Percentiles rank a stretch among this genome's conserved stretches.
Conservation (phyloP, 2,888 invertebrate species). For the Andrena bicolor region DNA sequence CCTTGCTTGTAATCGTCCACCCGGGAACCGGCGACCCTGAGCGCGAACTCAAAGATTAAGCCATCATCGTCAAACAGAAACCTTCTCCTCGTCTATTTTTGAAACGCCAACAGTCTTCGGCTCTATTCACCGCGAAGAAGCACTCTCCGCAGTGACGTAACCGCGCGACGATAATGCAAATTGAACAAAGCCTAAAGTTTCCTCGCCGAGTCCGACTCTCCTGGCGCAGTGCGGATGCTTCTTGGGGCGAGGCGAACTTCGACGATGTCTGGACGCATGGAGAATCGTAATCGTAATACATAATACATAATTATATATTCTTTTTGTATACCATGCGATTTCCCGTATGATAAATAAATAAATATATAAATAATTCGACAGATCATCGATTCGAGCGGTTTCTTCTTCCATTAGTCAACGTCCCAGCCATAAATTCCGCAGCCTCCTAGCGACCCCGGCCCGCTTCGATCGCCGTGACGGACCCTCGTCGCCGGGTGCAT, state of each 20-base stretch:
- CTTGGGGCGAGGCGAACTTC: background rate
- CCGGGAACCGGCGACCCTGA: slow-evolving; percentile 63
- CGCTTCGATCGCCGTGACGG: background rate
- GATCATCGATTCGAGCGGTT: no score
- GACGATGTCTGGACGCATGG: slow-evolving; percentile 10
- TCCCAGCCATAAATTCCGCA: slow-evolving; percentile 61
- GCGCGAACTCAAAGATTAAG: slow-evolving; percentile 57
- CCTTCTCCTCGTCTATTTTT: slow-evolving; percentile 64
- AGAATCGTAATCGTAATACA: no score
- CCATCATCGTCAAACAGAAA: slow-evolving; percentile 60
- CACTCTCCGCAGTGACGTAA: slow-evolving; percentile 41
- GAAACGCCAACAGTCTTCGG: slow-evolving; percentile 43
- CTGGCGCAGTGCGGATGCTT: background rate
- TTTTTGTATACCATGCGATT: no score
- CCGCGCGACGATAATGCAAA: slow-evolving; percentile 12
- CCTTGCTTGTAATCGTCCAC: slow-evolving; percentile 52
- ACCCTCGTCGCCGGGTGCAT: slow-evolving; percentile 1
- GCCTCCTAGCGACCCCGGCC: slow-evolving; percentile 30
- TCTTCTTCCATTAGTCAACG: slow-evolving; percentile 35
- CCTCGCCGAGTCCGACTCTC: background rate
- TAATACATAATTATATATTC: no score
- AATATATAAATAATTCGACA: no score
- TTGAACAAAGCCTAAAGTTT: slow-evolving; percentile 7
- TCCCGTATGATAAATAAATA: no score
- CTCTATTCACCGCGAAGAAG: slow-evolving; percentile 28